Evolutionary conservation across 1,140 invertebrate genomes (phyloP).

Genomic region (Diabrotica undecimpunctata): DNA sequence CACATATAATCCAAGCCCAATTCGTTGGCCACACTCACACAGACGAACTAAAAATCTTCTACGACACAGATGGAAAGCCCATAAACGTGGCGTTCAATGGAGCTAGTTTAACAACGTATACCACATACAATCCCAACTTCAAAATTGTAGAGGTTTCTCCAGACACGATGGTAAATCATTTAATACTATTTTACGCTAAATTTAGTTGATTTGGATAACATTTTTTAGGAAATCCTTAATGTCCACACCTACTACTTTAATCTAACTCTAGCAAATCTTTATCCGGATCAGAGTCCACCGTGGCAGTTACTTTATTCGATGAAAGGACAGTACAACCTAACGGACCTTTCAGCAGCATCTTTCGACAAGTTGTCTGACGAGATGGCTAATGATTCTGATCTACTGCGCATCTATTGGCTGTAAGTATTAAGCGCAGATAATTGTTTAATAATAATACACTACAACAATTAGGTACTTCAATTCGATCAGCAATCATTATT

Average conservation of each 20-base stretch:
- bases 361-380: slow-evolving; percentile 50
- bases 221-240: slow-evolving; percentile 52
- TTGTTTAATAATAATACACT: too few species aligned
- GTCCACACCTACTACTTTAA: slow-evolving; percentile 62
- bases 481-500: too few species aligned
- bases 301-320: slow-evolving; percentile 53
- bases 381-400: slow-evolving; percentile 41
- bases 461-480: too few species aligned
- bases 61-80: slow-evolving; percentile 45
- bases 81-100: slow-evolving; percentile 72
- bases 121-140: slow-evolving; percentile 76
- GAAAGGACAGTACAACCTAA: slow-evolving; percentile 57
- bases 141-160: slow-evolving; percentile 67
- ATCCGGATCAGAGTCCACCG: slow-evolving; percentile 40
- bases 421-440: slow-evolving; percentile 1
- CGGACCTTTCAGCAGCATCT: slow-evolving; percentile 49
- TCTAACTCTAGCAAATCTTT: slow-evolving; percentile 56
- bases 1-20: slow-evolving; percentile 65
- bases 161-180: slow-evolving; percentile 31
- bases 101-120: slow-evolving; percentile 67
- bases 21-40: slow-evolving; percentile 79
- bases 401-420: slow-evolving; percentile 32
- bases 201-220: too few species aligned
- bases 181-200: too few species aligned
- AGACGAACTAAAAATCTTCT: slow-evolving; percentile 70